Evolutionary conservation across 2,113 vertebrate species (phyloP).

Genomic region (Oncorhynchus keta): DNA sequence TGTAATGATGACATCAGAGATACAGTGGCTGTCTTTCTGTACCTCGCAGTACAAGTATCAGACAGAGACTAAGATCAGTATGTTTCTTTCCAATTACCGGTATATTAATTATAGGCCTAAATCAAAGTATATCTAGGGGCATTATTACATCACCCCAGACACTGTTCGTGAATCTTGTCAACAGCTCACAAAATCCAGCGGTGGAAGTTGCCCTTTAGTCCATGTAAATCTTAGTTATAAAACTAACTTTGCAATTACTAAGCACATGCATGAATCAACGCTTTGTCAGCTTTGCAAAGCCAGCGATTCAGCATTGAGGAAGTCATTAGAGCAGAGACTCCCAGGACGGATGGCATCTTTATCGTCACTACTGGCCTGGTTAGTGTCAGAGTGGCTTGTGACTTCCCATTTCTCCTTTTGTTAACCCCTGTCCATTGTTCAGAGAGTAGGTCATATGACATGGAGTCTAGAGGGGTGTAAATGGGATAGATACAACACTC

Average conservation of each 20-base stretch:
- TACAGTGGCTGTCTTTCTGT: too few species aligned
- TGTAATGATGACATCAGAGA: too few species aligned
- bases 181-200: too few species aligned
- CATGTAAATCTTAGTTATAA: too few species aligned
- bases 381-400: conserved; percentile 23
- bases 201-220: too few species aligned
- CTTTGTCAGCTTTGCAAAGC: neutral
- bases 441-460: conserved; percentile 1
- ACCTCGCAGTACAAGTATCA: too few species aligned
- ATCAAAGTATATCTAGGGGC: too few species aligned
- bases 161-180: too few species aligned
- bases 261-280: neutral
- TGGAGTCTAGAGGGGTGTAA: neutral
- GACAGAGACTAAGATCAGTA: too few species aligned
- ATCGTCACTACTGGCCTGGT: conserved; percentile 18
- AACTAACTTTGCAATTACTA: neutral
- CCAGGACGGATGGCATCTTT: conserved; percentile 18
- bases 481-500: neutral
- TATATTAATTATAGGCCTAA: too few species aligned
- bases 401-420: conserved; percentile 24
- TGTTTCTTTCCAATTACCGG: too few species aligned
- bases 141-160: too few species aligned
- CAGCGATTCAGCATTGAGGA: neutral
- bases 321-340: conserved; percentile 22
- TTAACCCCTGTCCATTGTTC: neutral